These are phyloP conservation scores for Plecturocebus donacophilus DNA, from an alignment of 2,113 vertebrate genomes.

Conservation along the genomic window DNA sequence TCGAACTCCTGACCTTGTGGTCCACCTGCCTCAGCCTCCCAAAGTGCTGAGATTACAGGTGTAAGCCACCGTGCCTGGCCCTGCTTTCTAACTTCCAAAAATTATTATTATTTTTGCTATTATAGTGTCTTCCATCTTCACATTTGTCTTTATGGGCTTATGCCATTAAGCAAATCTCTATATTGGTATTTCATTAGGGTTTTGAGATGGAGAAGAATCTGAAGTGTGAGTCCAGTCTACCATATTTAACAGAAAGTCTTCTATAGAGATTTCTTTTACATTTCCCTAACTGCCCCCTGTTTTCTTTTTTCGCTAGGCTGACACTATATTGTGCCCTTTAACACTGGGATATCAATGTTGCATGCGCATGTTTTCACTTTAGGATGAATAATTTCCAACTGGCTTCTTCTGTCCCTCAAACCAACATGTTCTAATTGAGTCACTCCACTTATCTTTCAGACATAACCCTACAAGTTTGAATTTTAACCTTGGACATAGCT, in stretches of 20 bases:
- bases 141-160: not conserved
- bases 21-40: too few species aligned
- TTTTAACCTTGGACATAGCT: not conserved
- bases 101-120: not conserved
- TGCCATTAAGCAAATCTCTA: not conserved
- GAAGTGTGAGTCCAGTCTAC: not conserved
- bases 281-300: not conserved
- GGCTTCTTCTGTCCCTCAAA: not conserved
- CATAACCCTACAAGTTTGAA: not conserved
- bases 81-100: not conserved
- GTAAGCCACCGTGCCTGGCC: too few species aligned
- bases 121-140: not conserved
- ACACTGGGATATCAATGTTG: not conserved
- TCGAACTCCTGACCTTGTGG: too few species aligned
- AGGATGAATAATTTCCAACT: slow-evolving; percentile 2
- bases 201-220: not conserved
- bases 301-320: not conserved
- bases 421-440: not conserved
- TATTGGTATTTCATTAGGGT: not conserved
- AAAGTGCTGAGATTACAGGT: too few species aligned
- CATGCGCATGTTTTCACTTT: not conserved
- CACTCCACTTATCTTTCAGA: not conserved
- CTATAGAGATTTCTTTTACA: not conserved
- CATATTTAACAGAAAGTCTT: not conserved
- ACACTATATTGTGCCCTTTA: not conserved